Evolutionary conservation across 2,113 vertebrate species (phyloP).

Genomic region (Apaloderma vittatum): DNA sequence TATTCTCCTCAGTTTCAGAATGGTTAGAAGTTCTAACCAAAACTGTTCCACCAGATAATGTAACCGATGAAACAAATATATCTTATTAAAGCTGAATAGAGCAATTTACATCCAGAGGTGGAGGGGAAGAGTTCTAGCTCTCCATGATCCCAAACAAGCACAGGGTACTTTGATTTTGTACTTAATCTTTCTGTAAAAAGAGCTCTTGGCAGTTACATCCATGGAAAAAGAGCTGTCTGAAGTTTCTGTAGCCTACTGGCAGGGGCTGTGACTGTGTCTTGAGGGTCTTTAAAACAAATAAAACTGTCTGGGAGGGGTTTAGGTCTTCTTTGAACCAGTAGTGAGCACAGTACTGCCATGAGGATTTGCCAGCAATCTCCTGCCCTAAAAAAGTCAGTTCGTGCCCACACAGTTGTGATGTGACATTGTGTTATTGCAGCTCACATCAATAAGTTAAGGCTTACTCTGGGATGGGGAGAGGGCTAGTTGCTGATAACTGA

Average conservation of each 20-base stretch:
- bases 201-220: background rate
- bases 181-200: background rate
- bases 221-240: background rate
- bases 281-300: background rate
- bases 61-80: background rate
- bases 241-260: background rate
- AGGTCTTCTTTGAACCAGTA: background rate
- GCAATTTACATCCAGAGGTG: background rate
- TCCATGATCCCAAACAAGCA: background rate
- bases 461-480: fast-evolving
- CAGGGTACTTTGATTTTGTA: background rate
- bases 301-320: background rate
- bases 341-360: background rate
- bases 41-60: background rate
- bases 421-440: background rate
- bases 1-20: background rate
- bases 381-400: background rate
- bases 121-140: background rate
- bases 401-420: background rate
- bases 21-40: background rate
- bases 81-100: background rate
- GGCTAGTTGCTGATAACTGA: background rate
- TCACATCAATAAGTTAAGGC: background rate
- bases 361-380: background rate
- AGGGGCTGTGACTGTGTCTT: background rate